phyloP scores from a whole-genome alignment of 2,113 vertebrate genomes.

The Oceanites oceanicus region DNA sequence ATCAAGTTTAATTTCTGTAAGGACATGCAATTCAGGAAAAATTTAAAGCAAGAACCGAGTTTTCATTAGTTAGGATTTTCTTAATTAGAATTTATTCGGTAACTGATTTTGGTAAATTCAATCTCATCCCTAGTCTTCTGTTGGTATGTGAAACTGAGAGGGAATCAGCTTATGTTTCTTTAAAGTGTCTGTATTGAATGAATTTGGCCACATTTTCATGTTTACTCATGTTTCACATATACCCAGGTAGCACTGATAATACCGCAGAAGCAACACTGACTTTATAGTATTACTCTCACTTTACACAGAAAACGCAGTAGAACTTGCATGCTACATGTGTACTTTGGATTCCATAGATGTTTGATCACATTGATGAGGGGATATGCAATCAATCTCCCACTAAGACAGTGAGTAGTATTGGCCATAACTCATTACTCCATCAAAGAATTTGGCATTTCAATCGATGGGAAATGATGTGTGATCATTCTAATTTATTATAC shows the following conservation, averaged over 20 bases:
- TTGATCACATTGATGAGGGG: slow-evolving; percentile 80
- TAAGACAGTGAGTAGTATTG: slow-evolving; percentile 86
- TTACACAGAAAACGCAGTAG: slow-evolving; percentile 22
- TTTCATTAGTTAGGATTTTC: neutral
- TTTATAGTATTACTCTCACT: neutral
- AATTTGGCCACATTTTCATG: neutral
- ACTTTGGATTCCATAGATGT: slow-evolving; percentile 75
- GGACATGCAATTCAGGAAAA: neutral
- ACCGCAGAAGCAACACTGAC: slow-evolving; percentile 16
- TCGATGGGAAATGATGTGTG: slow-evolving; percentile 89
- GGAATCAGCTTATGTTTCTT: neutral
- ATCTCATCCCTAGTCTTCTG: neutral
- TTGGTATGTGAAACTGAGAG: neutral
- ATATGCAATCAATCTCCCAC: slow-evolving; percentile 82
- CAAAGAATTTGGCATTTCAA: slow-evolving; percentile 86
- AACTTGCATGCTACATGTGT: slow-evolving; percentile 54
- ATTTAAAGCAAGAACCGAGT: neutral
- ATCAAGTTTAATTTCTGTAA: neutral
- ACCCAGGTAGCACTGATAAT: neutral
- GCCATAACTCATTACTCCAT: slow-evolving; percentile 85
- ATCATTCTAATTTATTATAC: slow-evolving; percentile 90
- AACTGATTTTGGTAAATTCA: neutral
- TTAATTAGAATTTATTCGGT: neutral
- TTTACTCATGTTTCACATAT: neutral
- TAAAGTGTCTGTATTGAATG: neutral